Percentiles rank a stretch among this genome's conserved stretches.
Conservation (phyloP, 2,113 vertebrate genomes). For the Cisticola juncidis region DNA sequence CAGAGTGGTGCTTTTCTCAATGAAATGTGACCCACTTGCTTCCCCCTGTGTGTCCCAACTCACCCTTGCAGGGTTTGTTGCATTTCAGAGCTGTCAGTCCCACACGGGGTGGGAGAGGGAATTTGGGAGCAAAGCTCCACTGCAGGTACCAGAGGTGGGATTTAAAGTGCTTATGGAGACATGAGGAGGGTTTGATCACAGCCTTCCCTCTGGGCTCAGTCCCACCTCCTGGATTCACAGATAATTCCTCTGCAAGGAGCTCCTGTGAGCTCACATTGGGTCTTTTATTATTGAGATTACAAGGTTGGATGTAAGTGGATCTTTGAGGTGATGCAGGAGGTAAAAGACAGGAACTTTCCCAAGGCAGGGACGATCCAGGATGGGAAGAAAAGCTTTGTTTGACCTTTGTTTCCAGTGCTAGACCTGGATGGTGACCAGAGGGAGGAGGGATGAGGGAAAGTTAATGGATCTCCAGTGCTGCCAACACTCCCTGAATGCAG, state of each 20-base stretch:
- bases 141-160: background rate
- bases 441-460: background rate
- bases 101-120: background rate
- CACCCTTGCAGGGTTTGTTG: background rate
- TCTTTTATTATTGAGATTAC: background rate
- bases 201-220: background rate
- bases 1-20: background rate
- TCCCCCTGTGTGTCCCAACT: background rate
- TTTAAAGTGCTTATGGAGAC: background rate
- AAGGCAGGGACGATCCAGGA: background rate
- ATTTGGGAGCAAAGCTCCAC: background rate
- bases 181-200: background rate
- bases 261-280: background rate
- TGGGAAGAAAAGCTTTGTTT: background rate
- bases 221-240: background rate
- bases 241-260: background rate
- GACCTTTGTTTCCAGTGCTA: background rate
- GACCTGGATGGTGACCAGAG: background rate
- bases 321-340: background rate
- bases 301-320: background rate
- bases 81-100: background rate
- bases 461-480: background rate
- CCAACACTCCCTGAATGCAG: background rate
- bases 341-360: background rate
- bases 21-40: background rate